Percentiles rank a stretch among this genome's conserved stretches.
phyloP scores from a whole-genome alignment of 37 sponge, comb jelly and placozoan species.

The Aplysina aerophoba region DNA sequence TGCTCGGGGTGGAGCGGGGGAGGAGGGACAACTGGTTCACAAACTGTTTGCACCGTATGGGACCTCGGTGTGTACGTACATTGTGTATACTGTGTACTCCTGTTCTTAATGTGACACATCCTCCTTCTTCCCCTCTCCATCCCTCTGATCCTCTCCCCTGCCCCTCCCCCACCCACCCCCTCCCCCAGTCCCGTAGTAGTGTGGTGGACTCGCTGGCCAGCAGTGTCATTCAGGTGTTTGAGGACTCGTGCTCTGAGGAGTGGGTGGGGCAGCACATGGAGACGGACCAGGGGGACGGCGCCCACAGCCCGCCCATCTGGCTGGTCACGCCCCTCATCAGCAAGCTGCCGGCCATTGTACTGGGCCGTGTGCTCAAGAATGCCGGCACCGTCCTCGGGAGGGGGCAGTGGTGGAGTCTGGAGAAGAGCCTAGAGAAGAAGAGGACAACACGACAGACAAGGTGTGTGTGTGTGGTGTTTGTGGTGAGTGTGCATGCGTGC shows the following conservation, averaged over 20 bases:
- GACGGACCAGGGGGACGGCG: conserved; percentile 77
- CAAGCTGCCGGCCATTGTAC: conserved; percentile 67
- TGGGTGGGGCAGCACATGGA: conserved; percentile 77
- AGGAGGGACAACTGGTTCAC: no score
- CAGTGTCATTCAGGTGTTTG: conserved; percentile 81
- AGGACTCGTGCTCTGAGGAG: conserved; percentile 85
- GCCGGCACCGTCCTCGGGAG: conserved; percentile 88
- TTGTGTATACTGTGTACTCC: no score
- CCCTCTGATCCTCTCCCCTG: background rate
- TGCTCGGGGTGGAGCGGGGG: background rate
- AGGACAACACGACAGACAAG: conserved; percentile 78
- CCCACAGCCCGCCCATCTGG: conserved; percentile 82
- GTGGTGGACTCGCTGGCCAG: conserved; percentile 31
- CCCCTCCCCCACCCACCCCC: background rate
- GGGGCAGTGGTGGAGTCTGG: conserved; percentile 97
- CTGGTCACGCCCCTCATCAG: conserved; percentile 89
- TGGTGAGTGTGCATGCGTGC: background rate
- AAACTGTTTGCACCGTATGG: no score
- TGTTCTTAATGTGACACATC: no score
- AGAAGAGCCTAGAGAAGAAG: conserved; percentile 76
- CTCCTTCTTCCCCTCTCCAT: background rate
- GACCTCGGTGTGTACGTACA: no score
- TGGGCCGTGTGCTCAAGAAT: conserved; percentile 84
- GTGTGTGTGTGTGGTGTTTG: conserved; percentile 33
- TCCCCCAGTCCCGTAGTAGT: background rate